A percentile compares a stretch with the other conserved stretches of the same genome.
Conservation (phyloP, 64 coral and sea anemone genomes). For the Dendronephthya gigantea region DNA sequence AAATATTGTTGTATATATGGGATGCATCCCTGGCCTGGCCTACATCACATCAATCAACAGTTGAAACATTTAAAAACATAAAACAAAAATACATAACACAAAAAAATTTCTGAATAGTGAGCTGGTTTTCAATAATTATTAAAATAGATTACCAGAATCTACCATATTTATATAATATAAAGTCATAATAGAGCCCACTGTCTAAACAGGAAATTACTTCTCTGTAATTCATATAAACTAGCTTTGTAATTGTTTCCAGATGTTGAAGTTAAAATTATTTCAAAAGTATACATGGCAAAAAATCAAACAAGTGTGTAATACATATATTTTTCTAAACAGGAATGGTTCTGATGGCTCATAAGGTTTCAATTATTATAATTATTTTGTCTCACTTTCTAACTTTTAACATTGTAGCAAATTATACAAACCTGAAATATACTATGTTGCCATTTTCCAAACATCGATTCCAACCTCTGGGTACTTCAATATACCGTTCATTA, state of each 20-base stretch:
- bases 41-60: too few relatives aligned
- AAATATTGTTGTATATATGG: too few relatives aligned
- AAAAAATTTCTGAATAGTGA: too few relatives aligned
- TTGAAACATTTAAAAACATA: too few relatives aligned
- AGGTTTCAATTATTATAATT: background rate
- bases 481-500: background rate
- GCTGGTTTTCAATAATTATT: background rate
- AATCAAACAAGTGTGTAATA: background rate
- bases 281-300: background rate
- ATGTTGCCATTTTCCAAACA: background rate
- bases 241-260: too few relatives aligned
- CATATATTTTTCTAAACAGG: background rate
- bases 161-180: background rate
- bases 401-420: background rate
- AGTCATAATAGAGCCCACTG: background rate
- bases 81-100: too few relatives aligned
- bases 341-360: background rate
- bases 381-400: background rate
- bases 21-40: too few relatives aligned
- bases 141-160: background rate
- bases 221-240: too few relatives aligned
- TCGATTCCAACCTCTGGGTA: background rate
- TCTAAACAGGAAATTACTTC: background rate
- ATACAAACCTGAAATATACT: background rate
- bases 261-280: background rate